A percentile compares a stretch with the other conserved stretches of the same genome.
Evolutionary conservation across 2,888 invertebrate species (phyloP).

Genomic region (Sminthurides aquaticus): DNA sequence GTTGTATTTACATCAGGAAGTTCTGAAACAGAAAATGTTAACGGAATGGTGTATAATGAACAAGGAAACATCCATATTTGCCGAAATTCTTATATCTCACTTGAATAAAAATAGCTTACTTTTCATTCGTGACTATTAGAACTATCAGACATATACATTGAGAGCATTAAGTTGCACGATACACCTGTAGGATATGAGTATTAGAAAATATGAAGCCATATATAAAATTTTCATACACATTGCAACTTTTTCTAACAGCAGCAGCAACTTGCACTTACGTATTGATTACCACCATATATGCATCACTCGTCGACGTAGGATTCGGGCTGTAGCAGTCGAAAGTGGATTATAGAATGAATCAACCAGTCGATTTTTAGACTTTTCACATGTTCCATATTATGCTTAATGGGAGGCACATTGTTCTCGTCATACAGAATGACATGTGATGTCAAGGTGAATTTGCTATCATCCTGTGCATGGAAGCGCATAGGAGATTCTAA

Average conservation of each 20-base stretch:
- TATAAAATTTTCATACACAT: not conserved
- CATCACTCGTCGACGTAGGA: conserved; percentile 5
- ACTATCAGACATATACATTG: too few relatives aligned
- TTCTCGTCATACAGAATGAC: conserved; percentile 33
- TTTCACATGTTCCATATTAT: conserved; percentile 39
- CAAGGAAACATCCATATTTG: too few relatives aligned
- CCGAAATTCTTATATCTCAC: too few relatives aligned
- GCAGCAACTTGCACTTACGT: not conserved
- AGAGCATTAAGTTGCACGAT: too few relatives aligned
- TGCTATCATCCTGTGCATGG: conserved; percentile 23
- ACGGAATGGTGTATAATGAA: too few relatives aligned
- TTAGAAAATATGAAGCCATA: not conserved
- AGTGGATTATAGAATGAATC: conserved; percentile 31
- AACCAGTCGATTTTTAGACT: conserved; percentile 36
- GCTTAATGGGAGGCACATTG: conserved; percentile 29
- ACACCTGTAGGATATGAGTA: not conserved
- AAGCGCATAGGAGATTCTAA: conserved; percentile 26
- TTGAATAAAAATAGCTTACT: too few relatives aligned
- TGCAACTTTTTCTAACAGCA: not conserved
- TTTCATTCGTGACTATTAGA: too few relatives aligned
- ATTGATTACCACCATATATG: too few relatives aligned
- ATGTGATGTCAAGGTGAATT: conserved; percentile 33
- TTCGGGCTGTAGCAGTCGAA: conserved; percentile 29
- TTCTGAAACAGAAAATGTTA: too few relatives aligned
- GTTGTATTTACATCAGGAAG: too few relatives aligned